These are phyloP conservation scores for Rhabdomys pumilio DNA, from an alignment of 2,797 vertebrate species.

Conservation along the genomic window DNA sequence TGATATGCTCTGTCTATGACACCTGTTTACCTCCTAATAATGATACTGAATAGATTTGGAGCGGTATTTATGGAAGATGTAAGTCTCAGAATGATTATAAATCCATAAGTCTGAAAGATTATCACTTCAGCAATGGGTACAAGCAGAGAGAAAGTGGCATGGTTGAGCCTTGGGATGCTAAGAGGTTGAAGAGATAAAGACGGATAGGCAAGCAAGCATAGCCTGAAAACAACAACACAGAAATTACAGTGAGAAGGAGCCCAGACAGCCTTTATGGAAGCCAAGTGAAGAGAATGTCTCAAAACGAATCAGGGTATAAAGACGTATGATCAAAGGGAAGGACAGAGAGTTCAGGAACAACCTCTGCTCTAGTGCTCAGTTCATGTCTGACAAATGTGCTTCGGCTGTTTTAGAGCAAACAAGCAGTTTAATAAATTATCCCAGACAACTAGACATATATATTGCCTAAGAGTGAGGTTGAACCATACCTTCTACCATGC, in stretches of 20 bases:
- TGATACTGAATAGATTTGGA: slow-evolving; percentile 13
- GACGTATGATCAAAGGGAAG: background rate
- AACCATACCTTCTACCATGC: background rate
- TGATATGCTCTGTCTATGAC: slow-evolving; percentile 36
- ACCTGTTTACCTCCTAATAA: slow-evolving; percentile 41
- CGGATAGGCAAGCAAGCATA: slow-evolving; percentile 16
- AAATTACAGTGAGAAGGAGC: background rate
- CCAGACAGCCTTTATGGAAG: slow-evolving; percentile 24
- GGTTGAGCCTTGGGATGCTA: slow-evolving; percentile 22
- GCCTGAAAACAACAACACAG: background rate
- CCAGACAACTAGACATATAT: background rate
- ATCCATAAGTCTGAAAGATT: background rate
- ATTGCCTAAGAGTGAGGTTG: slow-evolving; percentile 6
- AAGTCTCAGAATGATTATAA: slow-evolving; percentile 29
- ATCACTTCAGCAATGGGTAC: slow-evolving; percentile 4
- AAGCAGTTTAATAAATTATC: slow-evolving; percentile 18
- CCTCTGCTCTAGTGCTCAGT: background rate
- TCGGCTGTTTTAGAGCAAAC: background rate
- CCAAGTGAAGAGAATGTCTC: slow-evolving; percentile 42
- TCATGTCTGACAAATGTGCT: slow-evolving; percentile 36
- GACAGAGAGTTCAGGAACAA: background rate
- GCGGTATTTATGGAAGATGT: slow-evolving; percentile 17
- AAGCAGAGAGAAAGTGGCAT: slow-evolving; percentile 17
- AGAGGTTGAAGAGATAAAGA: background rate
- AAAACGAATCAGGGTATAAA: slow-evolving; percentile 18